phyloP scores from a whole-genome alignment of 2,113 vertebrate species.

The Perca schrenkii region DNA sequence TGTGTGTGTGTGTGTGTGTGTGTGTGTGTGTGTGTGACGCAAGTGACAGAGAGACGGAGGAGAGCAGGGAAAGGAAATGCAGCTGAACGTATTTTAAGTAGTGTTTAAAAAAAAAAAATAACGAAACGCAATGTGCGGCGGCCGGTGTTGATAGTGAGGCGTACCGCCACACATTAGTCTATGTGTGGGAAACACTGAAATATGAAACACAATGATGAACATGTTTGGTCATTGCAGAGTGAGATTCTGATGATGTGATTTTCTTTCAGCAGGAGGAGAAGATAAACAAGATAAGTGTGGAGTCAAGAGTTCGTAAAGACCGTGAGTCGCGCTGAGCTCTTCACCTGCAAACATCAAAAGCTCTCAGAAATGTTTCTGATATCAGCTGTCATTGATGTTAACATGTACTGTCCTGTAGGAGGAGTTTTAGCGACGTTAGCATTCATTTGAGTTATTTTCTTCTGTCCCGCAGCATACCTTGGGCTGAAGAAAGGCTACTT shows the following conservation, averaged over 20 bases:
- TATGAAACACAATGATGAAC: neutral
- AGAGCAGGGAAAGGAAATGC: too few species aligned
- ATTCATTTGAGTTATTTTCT: neutral
- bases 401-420: neutral
- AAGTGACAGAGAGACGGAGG: too few species aligned
- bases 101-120: too few species aligned
- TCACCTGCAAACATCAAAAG: neutral
- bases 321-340: constrained; percentile 87
- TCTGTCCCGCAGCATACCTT: constrained; percentile 71
- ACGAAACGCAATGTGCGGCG: too few species aligned
- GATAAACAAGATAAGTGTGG: constrained; percentile 90
- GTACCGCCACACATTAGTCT: too few species aligned
- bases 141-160: too few species aligned
- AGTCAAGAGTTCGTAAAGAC: constrained; percentile 93
- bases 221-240: neutral
- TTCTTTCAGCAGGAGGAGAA: constrained; percentile 91
- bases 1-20: too few species aligned
- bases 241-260: constrained; percentile 20
- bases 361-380: neutral
- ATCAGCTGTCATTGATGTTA: neutral
- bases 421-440: too few species aligned
- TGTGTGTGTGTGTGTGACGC: too few species aligned
- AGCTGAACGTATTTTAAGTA: too few species aligned
- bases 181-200: too few species aligned
- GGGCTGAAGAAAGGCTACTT: constrained; percentile 92